Evolutionary conservation across 2,113 vertebrate genomes (phyloP).

Genomic region (Gila orcuttii): DNA sequence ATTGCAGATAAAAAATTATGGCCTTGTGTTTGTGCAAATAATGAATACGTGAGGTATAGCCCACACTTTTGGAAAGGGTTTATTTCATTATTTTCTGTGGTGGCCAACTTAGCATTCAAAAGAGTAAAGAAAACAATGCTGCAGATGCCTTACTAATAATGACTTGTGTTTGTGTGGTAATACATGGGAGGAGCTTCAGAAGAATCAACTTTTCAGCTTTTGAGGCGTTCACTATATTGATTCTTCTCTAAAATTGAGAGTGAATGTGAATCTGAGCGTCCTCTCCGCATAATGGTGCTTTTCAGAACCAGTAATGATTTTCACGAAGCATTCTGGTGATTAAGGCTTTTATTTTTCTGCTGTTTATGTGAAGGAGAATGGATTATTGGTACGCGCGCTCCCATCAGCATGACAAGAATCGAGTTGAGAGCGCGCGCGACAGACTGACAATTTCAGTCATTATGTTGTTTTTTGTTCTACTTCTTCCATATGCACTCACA

Average conservation of each 20-base stretch:
- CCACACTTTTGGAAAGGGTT: background rate
- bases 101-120: background rate
- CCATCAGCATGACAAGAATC: conserved; percentile 24
- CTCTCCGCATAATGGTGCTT: conserved; percentile 8
- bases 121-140: background rate
- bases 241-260: conserved; percentile 46
- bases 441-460: conserved; percentile 7
- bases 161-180: conserved; percentile 62
- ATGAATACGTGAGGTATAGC: background rate
- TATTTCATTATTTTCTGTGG: background rate
- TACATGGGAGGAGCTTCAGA: conserved; percentile 77
- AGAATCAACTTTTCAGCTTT: conserved; percentile 73
- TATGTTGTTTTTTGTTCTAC: conserved; percentile 52
- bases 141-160: conserved; percentile 53
- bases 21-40: too few species aligned
- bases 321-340: background rate
- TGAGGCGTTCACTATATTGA: conserved; percentile 77
- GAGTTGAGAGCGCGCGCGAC: conserved; percentile 19
- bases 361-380: conserved; percentile 33
- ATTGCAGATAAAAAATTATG: background rate
- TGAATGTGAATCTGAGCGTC: background rate
- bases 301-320: background rate
- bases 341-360: conserved; percentile 1
- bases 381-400: conserved; percentile 28
- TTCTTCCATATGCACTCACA: conserved; percentile 62